Evolutionary conservation across 2,113 vertebrate species (phyloP).

Genomic region (Emberiza fucata): DNA sequence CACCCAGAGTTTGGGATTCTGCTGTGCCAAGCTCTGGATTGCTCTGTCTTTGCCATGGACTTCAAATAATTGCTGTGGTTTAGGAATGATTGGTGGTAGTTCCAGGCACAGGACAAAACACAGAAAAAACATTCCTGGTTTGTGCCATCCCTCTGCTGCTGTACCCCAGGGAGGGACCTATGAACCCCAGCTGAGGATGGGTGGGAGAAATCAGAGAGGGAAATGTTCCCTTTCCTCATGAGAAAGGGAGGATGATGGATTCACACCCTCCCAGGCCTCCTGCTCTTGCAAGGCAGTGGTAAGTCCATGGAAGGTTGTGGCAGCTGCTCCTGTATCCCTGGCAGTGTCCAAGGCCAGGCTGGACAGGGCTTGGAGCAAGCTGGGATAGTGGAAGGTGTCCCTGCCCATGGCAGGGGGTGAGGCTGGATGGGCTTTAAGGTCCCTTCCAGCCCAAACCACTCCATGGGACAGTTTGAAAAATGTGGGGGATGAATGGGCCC

Average conservation of each 20-base stretch:
- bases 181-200: rapidly evolving
- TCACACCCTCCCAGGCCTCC: neutral
- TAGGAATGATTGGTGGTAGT: neutral
- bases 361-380: rapidly evolving
- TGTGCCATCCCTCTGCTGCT: neutral
- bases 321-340: neutral
- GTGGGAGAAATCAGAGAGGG: neutral
- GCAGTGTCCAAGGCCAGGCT: rapidly evolving
- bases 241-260: neutral
- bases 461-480: neutral
- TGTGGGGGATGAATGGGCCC: rapidly evolving
- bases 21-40: neutral
- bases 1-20: neutral
- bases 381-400: neutral
- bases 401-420: neutral
- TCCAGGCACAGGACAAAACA: neutral
- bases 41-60: neutral
- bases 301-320: neutral
- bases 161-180: rapidly evolving
- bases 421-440: rapidly evolving
- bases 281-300: neutral
- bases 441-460: neutral
- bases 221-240: neutral
- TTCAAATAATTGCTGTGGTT: neutral
- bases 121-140: neutral